Evolutionary conservation across 2,797 vertebrate genomes (phyloP), one percentile per base, ranked within the genome.

Genomic region (Ceryle rudis): DNA sequence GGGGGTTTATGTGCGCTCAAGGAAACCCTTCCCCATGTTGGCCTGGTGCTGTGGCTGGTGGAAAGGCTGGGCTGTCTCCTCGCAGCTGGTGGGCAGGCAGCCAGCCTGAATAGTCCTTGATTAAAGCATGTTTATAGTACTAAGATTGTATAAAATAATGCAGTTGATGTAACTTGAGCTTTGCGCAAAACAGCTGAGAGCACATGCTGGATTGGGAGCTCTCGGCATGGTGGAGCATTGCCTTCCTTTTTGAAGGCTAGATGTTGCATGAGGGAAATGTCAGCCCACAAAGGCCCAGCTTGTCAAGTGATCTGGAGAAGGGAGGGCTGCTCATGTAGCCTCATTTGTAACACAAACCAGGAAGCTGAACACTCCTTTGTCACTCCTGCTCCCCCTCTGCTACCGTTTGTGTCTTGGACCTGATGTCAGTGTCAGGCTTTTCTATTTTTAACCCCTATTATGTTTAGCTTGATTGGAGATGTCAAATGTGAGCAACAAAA

Each of bases 141-240:
- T 28, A 16, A 49, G 60, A 22, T 1, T 64, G n/a, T 90, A 41
- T 89, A 78, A 89, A 93, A 85, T 71, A 69, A 67, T 6, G 22
- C 69, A 67, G 69, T 88, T 82, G 25, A 81, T 97, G 70, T 83
- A 95, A 95, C 60, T 85, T 35, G 86, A 94, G 93, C 90, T 94
- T 9, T 42, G 85, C 73, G 77, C 78, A 71, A 33, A 65, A 67
- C 3, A 4, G 49, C 86, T 2, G 15, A 58, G 79, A 89, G 79
- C 82, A 87, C 62, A 14, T 4, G 0, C 20, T 41, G 23, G 57
- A 15, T 42, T 46, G 51, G 64, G 8, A 0, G 71, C 71, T 62
- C 70, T 61, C 51, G 6, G 54, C 35, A 1, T 3, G 3, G 67
- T 9, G 0, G 54, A 94, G 70, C 1, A 0, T n/a, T 80, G 88